Evolutionary conservation across 2,113 vertebrate species (phyloP).

Genomic region (Agelaius tricolor): DNA sequence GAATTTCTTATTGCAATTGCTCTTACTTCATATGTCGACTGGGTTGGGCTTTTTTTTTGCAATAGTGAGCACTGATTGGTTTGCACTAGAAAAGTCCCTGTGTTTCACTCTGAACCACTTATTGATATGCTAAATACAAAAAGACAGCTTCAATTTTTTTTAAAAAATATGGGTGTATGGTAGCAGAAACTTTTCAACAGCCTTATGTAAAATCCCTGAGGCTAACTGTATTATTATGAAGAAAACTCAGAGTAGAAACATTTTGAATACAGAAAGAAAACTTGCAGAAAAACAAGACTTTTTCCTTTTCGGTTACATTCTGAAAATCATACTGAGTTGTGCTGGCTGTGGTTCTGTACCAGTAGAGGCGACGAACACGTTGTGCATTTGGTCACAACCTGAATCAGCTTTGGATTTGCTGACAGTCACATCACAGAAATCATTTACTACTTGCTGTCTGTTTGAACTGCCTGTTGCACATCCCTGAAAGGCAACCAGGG

Average conservation of each 20-base stretch:
- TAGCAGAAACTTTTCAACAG: not conserved
- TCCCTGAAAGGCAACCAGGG: not conserved
- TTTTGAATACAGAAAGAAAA: not conserved
- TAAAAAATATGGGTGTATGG: fast-evolving
- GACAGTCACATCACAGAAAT: not conserved
- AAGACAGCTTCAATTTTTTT: not conserved
- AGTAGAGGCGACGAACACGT: fast-evolving
- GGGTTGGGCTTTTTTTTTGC: not conserved
- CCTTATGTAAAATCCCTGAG: not conserved
- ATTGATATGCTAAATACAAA: not conserved
- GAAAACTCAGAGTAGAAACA: not conserved
- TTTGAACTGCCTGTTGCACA: not conserved
- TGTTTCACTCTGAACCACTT: not conserved
- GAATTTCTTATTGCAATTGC: not conserved
- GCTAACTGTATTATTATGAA: not conserved
- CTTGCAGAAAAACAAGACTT: not conserved
- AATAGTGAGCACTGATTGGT: not conserved
- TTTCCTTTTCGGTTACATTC: not conserved
- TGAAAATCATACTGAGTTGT: not conserved
- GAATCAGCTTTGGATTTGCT: not conserved
- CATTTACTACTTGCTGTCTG: not conserved
- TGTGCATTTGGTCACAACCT: not conserved
- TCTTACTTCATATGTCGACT: not conserved
- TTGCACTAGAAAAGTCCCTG: not conserved
- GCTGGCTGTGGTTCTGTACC: not conserved